phyloP scores from a whole-genome alignment of 2,888 invertebrate species.

The Punctoribates punctum region DNA sequence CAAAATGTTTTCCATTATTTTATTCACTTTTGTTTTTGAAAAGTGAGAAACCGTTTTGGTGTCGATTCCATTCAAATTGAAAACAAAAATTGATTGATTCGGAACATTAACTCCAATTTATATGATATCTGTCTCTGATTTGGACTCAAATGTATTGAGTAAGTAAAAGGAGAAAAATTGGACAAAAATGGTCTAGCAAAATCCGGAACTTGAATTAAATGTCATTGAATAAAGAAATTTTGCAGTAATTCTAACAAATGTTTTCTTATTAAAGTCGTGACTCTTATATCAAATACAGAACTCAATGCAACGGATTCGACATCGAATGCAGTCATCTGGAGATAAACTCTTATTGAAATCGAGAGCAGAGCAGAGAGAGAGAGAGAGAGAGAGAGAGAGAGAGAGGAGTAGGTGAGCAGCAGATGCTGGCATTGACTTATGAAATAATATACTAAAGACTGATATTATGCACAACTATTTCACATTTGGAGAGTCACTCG shows the following conservation, averaged over 20 bases:
- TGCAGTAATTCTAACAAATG: neutral
- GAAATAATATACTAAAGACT: constrained; percentile 17
- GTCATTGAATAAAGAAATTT: too few species aligned
- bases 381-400: too few species aligned
- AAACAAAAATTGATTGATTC: neutral
- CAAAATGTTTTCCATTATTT: neutral
- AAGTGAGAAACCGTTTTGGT: neutral
- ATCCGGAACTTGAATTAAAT: too few species aligned
- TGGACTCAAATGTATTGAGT: neutral
- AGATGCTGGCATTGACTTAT: neutral
- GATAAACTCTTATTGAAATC: neutral
- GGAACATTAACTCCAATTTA: neutral
- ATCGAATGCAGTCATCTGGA: neutral
- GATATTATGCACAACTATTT: neutral
- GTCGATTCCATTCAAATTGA: neutral
- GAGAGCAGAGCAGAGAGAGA: neutral
- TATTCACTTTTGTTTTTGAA: neutral
- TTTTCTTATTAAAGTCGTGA: neutral
- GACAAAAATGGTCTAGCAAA: too few species aligned
- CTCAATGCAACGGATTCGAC: neutral
- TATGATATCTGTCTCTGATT: neutral
- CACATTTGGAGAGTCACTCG: neutral
- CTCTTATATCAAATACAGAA: neutral
- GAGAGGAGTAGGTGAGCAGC: neutral
- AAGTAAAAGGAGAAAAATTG: too few species aligned